Conservation (phyloP, 2,888 invertebrate species). For the Eumerus sabulonum region DNA sequence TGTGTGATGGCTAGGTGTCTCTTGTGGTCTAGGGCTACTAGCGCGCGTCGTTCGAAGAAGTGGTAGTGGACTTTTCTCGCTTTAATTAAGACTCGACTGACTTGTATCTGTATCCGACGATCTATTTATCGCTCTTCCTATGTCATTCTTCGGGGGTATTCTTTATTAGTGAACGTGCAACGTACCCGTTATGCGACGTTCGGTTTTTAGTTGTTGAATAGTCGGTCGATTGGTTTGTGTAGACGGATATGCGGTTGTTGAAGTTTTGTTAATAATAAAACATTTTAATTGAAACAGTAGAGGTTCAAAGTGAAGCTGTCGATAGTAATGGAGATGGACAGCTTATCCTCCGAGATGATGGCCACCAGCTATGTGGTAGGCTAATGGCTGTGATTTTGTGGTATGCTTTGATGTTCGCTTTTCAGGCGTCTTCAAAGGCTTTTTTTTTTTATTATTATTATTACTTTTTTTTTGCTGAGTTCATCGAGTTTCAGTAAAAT, state of each 20-base stretch:
- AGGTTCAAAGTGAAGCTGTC: not conserved
- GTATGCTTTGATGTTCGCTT: conserved; percentile 28
- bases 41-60: conserved; percentile 12
- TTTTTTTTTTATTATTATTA: too few relatives aligned
- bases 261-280: conserved; percentile 32
- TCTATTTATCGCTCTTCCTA: conserved; percentile 66
- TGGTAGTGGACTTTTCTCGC: conserved; percentile 64
- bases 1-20: conserved; percentile 9
- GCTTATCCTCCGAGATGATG: conserved; percentile 26
- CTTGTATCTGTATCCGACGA: conserved; percentile 55
- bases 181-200: conserved; percentile 26
- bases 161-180: conserved; percentile 68
- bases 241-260: conserved; percentile 24
- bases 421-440: not conserved
- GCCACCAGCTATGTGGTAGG: conserved; percentile 20
- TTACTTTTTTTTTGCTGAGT: too few relatives aligned
- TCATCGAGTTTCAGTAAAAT: too few relatives aligned
- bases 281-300: conserved; percentile 40
- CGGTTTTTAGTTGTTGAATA: not conserved
- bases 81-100: conserved; percentile 66
- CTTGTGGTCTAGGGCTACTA: conserved; percentile 24
- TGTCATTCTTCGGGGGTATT: conserved; percentile 64
- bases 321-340: not conserved
- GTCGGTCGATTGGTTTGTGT: conserved; percentile 1
- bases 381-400: conserved; percentile 49